Base-by-base conservation (phyloP, 2,888 invertebrate species). In the Dasypolia templi region DNA sequence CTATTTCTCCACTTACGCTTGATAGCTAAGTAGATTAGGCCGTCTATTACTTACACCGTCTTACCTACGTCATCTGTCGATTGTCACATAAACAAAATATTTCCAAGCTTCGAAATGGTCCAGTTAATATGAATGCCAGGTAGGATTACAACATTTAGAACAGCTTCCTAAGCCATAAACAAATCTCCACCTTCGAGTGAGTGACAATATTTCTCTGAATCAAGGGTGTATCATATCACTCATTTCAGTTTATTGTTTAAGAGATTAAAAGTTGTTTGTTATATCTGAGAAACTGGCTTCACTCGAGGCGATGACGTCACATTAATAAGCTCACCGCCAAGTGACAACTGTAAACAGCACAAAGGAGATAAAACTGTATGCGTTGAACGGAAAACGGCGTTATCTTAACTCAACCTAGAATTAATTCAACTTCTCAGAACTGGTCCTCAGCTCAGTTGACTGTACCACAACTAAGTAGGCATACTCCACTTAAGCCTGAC, bases 271-370 rank as follows among this genome's bases (percentile, higher is more conserved):
- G 66, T 77, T 64, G 75, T 77, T 66, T 75, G 74, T 70, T 74
- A 75, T 77, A 75, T 83, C 77, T 70, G 39, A 81, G 79, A 79
- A 83, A 78, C 76, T 73, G 66, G 85, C 79, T 82, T 82, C 84
- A 87, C 85, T 85, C 81, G 66, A 84, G 77, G 82, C 73, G 77
- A 84, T 87, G 89, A 88, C 86, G 83, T 77, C 82, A 86, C 86
- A 89, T 92, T 89, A 88, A 88, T 88, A 87, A 89, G 86, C 81
- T 78, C 72, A 76, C 65, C 81, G 76, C 77, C 77, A 88, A 92
- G 87, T 88, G 89, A 90, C 91, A 76, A 78, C 72, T 63, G 88
- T 89, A 88, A 91, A 91, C 88, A 89, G 84, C 83, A 87, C 82
- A 77, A 87, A 85, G 84, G 83, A 81, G 79, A 77, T 82, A 83